Conservation (phyloP, 2,888 invertebrate genomes). For the Hemicrepidius hirtus region DNA sequence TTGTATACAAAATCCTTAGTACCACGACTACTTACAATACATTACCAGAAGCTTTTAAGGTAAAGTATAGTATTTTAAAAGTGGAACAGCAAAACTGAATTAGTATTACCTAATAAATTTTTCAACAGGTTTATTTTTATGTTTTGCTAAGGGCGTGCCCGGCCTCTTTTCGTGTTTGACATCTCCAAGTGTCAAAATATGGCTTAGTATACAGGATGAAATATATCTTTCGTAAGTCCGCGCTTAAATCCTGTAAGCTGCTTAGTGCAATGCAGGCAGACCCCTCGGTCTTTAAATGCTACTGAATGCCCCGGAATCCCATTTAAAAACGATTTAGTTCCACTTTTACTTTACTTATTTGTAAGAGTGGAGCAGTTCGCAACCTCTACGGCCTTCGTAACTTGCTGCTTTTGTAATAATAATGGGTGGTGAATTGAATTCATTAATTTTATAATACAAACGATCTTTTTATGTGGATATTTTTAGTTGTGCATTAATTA, state of each 20-base stretch:
- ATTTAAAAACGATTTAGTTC: slow-evolving; percentile 46
- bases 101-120: slow-evolving; percentile 42
- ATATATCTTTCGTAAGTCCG: slow-evolving; percentile 44
- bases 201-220: slow-evolving; percentile 48
- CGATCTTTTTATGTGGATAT: not conserved
- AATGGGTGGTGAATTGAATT: slow-evolving; percentile 5
- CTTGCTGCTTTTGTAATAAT: not conserved
- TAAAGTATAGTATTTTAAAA: not conserved
- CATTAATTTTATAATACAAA: not conserved
- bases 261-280: slow-evolving; percentile 34
- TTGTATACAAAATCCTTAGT: too few species aligned
- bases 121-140: slow-evolving; percentile 41
- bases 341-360: slow-evolving; percentile 42
- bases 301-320: slow-evolving; percentile 44
- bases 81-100: slow-evolving; percentile 40
- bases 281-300: slow-evolving; percentile 41
- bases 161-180: slow-evolving; percentile 52
- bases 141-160: slow-evolving; percentile 41
- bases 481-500: too few species aligned
- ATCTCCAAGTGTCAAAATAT: slow-evolving; percentile 55
- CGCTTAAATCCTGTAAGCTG: slow-evolving; percentile 45
- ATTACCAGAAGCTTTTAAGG: too few species aligned
- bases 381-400: slow-evolving; percentile 9
- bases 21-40: too few species aligned
- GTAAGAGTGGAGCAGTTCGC: slow-evolving; percentile 21